Base-by-base conservation (phyloP, 92 coral and sea anemone species). In the Parazoanthus atlanticus region DNA sequence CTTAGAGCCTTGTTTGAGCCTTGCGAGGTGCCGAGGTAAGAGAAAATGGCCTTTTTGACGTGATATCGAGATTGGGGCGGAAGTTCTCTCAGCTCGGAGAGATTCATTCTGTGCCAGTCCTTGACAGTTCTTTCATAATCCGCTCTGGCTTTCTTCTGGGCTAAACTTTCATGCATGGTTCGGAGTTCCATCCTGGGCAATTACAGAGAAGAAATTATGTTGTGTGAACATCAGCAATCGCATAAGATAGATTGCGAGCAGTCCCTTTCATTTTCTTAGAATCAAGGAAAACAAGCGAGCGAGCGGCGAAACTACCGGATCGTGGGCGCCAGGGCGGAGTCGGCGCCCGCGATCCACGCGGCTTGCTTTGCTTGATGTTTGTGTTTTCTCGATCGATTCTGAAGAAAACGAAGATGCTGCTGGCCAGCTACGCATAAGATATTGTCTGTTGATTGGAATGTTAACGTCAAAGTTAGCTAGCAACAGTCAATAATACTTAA, bases 51-150 rank as follows among this genome's bases (percentile, higher is more conserved):
- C 73, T 93, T 93, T 91, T 93, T 95, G 33, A 94, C 93, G 91
- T 95, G 99, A 64, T 93, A 90, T 34, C 99, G 93, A 25, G 96
- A 92, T 49, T 91, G 94, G 6, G 95, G 93, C 21, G 99, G 99
- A 15, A 96, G 93, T 38, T 91, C 92, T 73, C 93, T 95, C 40
- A 95, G 88, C 84, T 96, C 99, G 11, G 90, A 90, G 13, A 96
- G 81, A 85, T 95, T 95, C 99, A 96, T 96, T 84, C 98, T 93
- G 58, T 95, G 91, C 99, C 98, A 96, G 89, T 95, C 99, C 61
- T 93, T 92, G 77, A 93, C 86, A 33, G 99, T 94, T 77, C 98
- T 88, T 36, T 96, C 93, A 85, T 95, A 95, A 77, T 96, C 99
- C 19, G 86, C 88, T 36, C 90, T 89, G 47, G 93, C 89, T 74